These are phyloP conservation scores for Iguana delicatissima DNA, from an alignment of 2,797 vertebrate species.

Conservation along the genomic window DNA sequence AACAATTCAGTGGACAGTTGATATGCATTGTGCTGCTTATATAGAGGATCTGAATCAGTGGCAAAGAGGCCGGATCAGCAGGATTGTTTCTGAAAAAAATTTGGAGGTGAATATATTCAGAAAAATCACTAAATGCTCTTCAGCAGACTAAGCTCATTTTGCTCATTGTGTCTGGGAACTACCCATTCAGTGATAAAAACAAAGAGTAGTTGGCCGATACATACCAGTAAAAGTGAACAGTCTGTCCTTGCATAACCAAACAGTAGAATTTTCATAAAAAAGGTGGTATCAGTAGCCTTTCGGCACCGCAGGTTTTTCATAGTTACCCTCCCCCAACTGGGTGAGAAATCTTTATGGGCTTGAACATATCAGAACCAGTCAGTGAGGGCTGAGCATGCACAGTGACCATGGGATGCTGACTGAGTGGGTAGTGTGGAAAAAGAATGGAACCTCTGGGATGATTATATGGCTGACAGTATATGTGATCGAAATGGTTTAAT, in stretches of 20 bases:
- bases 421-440: neutral
- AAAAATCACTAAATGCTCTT: neutral
- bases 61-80: slow-evolving; percentile 86
- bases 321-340: neutral
- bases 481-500: neutral
- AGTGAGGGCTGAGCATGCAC: neutral
- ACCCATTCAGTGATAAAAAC: neutral
- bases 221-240: neutral
- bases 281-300: neutral
- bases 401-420: neutral
- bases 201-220: too few relatives aligned
- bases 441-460: neutral
- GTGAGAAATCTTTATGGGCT: neutral
- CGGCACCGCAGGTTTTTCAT: neutral
- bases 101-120: slow-evolving; percentile 84
- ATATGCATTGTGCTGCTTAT: slow-evolving; percentile 87
- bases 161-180: neutral
- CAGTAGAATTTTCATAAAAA: neutral
- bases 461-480: neutral
- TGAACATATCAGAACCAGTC: neutral
- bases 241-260: neutral
- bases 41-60: slow-evolving; percentile 82
- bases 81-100: slow-evolving; percentile 74
- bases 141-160: neutral
- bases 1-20: slow-evolving; percentile 80